These are phyloP conservation scores for Sarcophaga caerulescens DNA, from an alignment of 2,888 invertebrate genomes.

Conservation along the genomic window DNA sequence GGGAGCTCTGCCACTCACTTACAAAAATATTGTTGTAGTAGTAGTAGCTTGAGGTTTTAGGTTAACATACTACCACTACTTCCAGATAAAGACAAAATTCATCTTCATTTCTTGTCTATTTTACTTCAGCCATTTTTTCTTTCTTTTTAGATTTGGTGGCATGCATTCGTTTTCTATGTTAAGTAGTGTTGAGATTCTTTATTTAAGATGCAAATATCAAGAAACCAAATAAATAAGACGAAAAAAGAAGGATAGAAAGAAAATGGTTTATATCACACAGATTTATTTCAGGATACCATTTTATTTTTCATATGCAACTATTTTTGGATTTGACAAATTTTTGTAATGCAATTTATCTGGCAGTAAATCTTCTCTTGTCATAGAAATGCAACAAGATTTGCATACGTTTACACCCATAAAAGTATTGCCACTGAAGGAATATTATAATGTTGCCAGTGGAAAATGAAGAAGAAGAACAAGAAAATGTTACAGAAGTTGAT, in stretches of 20 bases:
- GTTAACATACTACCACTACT: conserved; percentile 57
- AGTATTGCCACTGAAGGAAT: conserved; percentile 39
- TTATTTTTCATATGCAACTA: conserved; percentile 59
- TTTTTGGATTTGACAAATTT: conserved; percentile 68
- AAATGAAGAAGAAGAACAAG: not conserved
- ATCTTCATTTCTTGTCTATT: conserved; percentile 54
- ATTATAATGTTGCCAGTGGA: conserved; percentile 40
- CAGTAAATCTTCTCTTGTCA: conserved; percentile 65
- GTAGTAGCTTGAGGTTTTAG: conserved; percentile 64
- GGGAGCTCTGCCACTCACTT: not conserved
- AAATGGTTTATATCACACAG: too few relatives aligned
- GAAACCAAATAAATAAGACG: conserved; percentile 14
- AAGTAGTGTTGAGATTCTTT: conserved; percentile 64
- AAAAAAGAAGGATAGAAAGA: not conserved
- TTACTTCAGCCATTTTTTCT: conserved; percentile 1
- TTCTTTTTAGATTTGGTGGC: not conserved
- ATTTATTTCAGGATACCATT: conserved; percentile 11
- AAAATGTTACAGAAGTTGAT: not conserved
- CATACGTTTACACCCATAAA: conserved; percentile 67
- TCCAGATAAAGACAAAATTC: conserved; percentile 20
- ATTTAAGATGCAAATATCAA: conserved; percentile 55
- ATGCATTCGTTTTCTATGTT: conserved; percentile 55
- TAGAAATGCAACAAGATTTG: conserved; percentile 65
- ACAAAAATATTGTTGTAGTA: not conserved
- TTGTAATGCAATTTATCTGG: conserved; percentile 63